Evolutionary conservation across 2,797 vertebrate genomes (phyloP), one percentile per base, ranked within the genome.

Genomic region (Crocidura indochinensis): DNA sequence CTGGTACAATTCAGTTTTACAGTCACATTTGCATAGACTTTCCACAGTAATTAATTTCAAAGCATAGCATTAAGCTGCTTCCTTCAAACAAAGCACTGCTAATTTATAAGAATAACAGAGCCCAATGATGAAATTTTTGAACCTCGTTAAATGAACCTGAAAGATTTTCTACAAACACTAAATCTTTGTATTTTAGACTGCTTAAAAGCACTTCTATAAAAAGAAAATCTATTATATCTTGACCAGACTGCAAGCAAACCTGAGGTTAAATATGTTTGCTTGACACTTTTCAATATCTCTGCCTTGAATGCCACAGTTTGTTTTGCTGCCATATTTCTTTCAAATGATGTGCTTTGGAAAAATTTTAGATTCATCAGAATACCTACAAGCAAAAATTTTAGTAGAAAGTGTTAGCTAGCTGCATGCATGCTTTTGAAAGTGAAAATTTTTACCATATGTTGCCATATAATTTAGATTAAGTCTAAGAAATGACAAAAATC

Each of bases 21-120:
- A 92, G 71, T 82, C 84, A 92, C 47, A 0, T 0, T 68, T 90
- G 84, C 83, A 73, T 73, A 87, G 2, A 92, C 78, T 96, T 96
- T 95, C 79, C 92, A 83, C 76, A 91, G 67, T 93, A 92, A 96
- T 96, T 96, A 91, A 96, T 97, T 96, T 92, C 87, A 95, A 95
- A 95, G 84, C 60, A 11, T 12, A 88, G 60, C 26, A 46, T 69
- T 46, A 90, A 89, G 49, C 72, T 90, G 1, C 0, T 68, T 94
- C 79, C 71, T 96, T 94, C 68, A 75, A 91, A 89, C 51, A 6
- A 20, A 95, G 96, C 60, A 88, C 90, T 26, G 73, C 67, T 87
- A 15, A 75, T 83, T 94, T 96, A 94, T 82, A 67, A 87, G 93
- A 96, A 93, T 82, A 95, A 91, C 77, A 84, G 20, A 88, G 93